phyloP scores from a whole-genome alignment of 2,113 vertebrate genomes.

The Ondatra zibethicus region DNA sequence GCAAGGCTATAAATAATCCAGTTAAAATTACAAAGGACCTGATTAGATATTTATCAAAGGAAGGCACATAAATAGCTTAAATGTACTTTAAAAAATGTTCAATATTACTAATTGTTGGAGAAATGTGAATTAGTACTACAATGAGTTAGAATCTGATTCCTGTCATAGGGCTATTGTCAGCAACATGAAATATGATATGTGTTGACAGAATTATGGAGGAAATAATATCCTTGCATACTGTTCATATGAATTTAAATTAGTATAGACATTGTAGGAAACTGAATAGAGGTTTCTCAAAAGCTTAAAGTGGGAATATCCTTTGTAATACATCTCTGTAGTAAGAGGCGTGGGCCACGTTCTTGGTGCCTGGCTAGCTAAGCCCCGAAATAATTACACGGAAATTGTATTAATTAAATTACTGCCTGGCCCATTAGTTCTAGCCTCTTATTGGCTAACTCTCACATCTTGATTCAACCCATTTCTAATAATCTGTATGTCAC shows the following conservation, averaged over 20 bases:
- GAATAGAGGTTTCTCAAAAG: not conserved
- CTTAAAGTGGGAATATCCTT: not conserved
- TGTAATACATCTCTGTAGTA: no score
- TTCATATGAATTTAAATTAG: not conserved
- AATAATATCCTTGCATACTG: not conserved
- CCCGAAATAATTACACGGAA: no score
- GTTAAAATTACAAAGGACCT: not conserved
- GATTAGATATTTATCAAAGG: not conserved
- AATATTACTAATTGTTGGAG: not conserved
- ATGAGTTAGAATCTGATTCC: not conserved
- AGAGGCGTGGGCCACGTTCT: no score
- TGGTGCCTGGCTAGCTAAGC: no score
- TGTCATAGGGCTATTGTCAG: not conserved
- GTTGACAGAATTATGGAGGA: not conserved
- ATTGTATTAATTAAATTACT: no score
- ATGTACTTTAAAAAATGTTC: not conserved
- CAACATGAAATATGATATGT: not conserved
- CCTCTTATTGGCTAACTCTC: no score
- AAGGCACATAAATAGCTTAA: not conserved
- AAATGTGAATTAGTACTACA: not conserved
- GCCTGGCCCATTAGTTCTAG: no score
- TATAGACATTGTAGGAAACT: not conserved
- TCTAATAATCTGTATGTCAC: no score
- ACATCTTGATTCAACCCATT: no score
- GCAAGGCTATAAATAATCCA: not conserved